Evolutionary conservation across 2,888 invertebrate species (phyloP), one percentile per base, ranked within the genome.

Genomic region (Tinea pellionella): DNA sequence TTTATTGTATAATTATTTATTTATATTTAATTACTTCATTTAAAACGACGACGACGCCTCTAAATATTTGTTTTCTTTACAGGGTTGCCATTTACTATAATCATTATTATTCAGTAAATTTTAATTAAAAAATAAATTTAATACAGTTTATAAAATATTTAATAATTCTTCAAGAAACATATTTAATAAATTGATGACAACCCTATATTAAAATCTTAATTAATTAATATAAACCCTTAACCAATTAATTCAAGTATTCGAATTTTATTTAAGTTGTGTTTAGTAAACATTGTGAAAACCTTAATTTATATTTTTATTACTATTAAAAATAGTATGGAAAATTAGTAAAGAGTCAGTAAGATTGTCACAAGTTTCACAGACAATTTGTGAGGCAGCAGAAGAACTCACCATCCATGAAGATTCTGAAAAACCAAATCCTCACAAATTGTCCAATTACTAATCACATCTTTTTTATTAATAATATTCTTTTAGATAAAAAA

Each of bases 351-450:
- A 61, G 61, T 61, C 51, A 61, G 61, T 32, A 74, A 77, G 80
- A 74, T 73, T 68, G 77, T 79, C 77, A 74, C 71, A 66, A 65
- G 72, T 71, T 69, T 75, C 73, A 70, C 73, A 70, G 77, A 84
- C 78, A 80, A 43, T 77, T 77, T 76, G 84, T 73, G 81, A 79
- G 82, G 67, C 63, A 65, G 72, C 65, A 66, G 24, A 51, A 65
- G 64, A 70, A 87, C 87, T 87, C 84, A 87, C 87, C 86, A 79
- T 85, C 85, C 86, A 68, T n/a, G 68, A 71, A 7, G 80, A 66
- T 74, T 84, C 87, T 87, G 87, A 77, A 86, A 57, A 57, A 57
- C 57, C 16, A 57, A 57, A 57, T 9, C 57, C 57, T 57, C 57
- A 57, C 16, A 32, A 57, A 57, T 32, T 30, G 30, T 57, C 32